These are phyloP conservation scores for Phrynosoma platyrhinos DNA, from an alignment of 2,113 vertebrate genomes.

Conservation along the genomic window DNA sequence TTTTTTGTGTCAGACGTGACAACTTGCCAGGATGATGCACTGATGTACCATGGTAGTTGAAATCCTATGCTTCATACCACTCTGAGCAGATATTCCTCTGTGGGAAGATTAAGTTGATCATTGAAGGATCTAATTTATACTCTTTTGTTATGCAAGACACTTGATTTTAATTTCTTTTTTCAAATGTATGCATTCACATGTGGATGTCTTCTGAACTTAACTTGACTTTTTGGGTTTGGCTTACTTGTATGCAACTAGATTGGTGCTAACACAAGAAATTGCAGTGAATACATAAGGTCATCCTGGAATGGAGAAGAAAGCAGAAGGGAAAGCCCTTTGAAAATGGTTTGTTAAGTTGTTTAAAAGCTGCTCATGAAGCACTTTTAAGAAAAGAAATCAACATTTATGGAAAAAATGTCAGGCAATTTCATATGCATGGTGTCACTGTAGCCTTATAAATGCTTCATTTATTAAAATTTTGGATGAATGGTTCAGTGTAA, in stretches of 20 bases:
- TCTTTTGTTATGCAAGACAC: neutral
- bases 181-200: neutral
- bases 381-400: neutral
- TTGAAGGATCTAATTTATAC: neutral
- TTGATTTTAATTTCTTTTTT: neutral
- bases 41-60: neutral
- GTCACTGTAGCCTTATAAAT: neutral
- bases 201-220: neutral
- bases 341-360: neutral
- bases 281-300: neutral
- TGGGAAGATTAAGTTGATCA: neutral
- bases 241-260: conserved; percentile 20
- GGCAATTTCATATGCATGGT: conserved; percentile 7
- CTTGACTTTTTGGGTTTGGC: conserved; percentile 4
- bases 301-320: neutral
- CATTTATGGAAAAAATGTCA: neutral
- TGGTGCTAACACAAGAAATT: conserved; percentile 17
- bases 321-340: neutral
- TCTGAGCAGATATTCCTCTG: neutral
- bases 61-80: neutral
- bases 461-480: conserved; percentile 2
- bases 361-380: neutral
- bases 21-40: neutral
- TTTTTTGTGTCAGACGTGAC: neutral
- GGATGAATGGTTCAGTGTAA: neutral